phyloP scores from a whole-genome alignment of 2,113 vertebrate genomes.

The Amphilophus citrinellus region DNA sequence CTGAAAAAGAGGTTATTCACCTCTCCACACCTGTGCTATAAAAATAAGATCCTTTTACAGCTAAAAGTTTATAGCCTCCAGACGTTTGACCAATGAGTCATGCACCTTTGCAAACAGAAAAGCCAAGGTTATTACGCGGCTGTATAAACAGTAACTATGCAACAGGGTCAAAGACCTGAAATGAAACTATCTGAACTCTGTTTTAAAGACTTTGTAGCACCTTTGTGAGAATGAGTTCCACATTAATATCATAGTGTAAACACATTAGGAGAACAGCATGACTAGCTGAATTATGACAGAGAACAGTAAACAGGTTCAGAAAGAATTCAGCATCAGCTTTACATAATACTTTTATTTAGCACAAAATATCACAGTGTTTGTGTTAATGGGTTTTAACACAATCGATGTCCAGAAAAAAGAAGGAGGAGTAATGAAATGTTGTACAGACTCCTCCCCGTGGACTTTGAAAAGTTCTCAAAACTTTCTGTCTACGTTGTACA shows the following conservation, averaged over 20 bases:
- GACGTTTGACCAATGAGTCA: constrained; percentile 73
- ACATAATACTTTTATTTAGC: not conserved
- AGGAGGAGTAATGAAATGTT: not conserved
- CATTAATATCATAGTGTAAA: not conserved
- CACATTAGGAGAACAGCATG: not conserved
- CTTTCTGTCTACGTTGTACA: not conserved
- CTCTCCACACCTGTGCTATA: constrained; percentile 26
- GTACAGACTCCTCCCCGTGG: constrained; percentile 72
- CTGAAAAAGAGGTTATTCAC: constrained; percentile 44
- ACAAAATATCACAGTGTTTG: accelerated
- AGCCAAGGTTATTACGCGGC: constrained; percentile 44
- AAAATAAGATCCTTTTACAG: constrained; percentile 31
- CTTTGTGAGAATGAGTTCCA: not conserved
- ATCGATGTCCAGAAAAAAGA: not conserved
- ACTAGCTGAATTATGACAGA: not conserved
- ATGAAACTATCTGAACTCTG: constrained; percentile 18
- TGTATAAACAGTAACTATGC: constrained; percentile 71
- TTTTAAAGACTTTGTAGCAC: constrained; percentile 12
- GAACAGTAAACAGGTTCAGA: not conserved
- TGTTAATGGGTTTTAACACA: not conserved
- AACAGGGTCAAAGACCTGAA: constrained; percentile 59
- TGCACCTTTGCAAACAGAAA: constrained; percentile 1
- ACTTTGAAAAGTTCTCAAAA: constrained; percentile 60
- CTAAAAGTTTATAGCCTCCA: not conserved
- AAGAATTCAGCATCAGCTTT: not conserved